phyloP scores from a whole-genome alignment of 2,797 vertebrate species.

The Cephalopachus bancanus region DNA sequence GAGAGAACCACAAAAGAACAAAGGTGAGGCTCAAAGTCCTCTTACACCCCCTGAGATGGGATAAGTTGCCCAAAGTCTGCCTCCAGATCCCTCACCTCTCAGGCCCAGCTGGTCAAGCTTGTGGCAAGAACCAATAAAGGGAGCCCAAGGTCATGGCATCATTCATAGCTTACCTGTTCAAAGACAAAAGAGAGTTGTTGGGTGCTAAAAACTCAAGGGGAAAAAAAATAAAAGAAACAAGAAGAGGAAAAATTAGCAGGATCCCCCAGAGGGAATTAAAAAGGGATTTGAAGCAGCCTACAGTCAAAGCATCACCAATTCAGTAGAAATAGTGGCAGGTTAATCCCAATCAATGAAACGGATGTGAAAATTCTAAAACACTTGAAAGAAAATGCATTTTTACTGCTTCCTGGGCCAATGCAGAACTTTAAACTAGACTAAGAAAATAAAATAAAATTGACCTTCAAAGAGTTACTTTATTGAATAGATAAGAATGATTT shows the following conservation, averaged over 20 bases:
- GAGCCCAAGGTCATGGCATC: neutral
- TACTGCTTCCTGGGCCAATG: slow-evolving; percentile 10
- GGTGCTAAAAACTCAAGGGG: slow-evolving; percentile 8
- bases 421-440: slow-evolving; percentile 38
- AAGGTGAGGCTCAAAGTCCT: neutral
- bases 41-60: neutral
- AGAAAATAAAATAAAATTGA: slow-evolving; percentile 9
- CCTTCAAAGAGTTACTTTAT: slow-evolving; percentile 55
- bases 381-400: slow-evolving; percentile 53
- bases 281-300: neutral
- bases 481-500: slow-evolving; percentile 43
- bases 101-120: neutral
- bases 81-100: neutral
- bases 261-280: slow-evolving; percentile 21
- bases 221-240: neutral
- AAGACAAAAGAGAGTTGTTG: neutral
- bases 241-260: neutral
- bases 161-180: neutral
- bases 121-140: neutral
- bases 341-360: slow-evolving; percentile 47
- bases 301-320: neutral
- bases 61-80: neutral
- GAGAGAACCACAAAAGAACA: neutral
- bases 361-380: slow-evolving; percentile 33
- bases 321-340: neutral